phyloP scores from a whole-genome alignment of 1,140 invertebrate genomes.

The Plodia interpunctella region DNA sequence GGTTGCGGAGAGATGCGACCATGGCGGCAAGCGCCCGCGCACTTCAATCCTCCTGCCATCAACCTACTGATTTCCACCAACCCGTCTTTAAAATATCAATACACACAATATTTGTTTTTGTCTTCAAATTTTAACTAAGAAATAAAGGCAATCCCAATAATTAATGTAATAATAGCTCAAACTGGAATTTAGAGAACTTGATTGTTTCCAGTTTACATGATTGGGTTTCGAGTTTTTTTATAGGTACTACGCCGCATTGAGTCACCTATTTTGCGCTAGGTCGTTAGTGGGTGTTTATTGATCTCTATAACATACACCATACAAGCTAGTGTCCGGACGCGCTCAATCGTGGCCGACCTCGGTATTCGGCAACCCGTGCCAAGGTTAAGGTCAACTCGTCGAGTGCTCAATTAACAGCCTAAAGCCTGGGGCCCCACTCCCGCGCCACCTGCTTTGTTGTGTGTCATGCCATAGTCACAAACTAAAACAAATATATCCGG shows the following conservation, averaged over 20 bases:
- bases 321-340: constrained; percentile 66
- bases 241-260: no score
- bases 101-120: no score
- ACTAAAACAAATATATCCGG: background rate
- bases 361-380: constrained; percentile 66
- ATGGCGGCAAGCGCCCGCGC: constrained; percentile 24
- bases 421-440: constrained; percentile 40
- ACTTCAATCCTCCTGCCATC: constrained; percentile 12
- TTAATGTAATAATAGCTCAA: no score
- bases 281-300: constrained; percentile 5
- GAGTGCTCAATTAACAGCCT: constrained; percentile 57
- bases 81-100: constrained; percentile 6
- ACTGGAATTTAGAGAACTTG: no score
- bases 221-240: no score
- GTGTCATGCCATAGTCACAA: no score
- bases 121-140: no score
- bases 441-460: constrained; percentile 3
- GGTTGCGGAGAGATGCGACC: constrained; percentile 28
- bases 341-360: constrained; percentile 61
- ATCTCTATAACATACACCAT: constrained; percentile 16
- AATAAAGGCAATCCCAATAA: no score
- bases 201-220: no score
- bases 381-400: constrained; percentile 65
- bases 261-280: background rate
- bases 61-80: background rate